Conservation (phyloP, 2,113 vertebrate genomes). For the Ellobius talpinus region DNA sequence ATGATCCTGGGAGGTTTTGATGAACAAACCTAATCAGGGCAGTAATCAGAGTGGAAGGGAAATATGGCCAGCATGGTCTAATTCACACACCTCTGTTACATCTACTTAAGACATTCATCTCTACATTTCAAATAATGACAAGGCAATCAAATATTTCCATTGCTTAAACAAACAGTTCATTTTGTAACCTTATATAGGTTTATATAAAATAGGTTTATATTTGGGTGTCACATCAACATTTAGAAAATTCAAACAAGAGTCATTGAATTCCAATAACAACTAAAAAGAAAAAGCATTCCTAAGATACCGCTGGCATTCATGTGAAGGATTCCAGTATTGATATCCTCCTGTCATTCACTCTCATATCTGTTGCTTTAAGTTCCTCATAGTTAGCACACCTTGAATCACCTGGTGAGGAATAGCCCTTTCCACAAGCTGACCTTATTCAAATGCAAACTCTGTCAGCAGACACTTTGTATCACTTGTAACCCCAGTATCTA, state of each 20-base stretch:
- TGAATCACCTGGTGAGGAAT: too few relatives aligned
- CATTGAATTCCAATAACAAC: not conserved
- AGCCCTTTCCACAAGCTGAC: not conserved
- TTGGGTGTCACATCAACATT: not conserved
- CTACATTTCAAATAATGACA: not conserved
- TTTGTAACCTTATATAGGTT: not conserved
- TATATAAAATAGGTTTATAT: not conserved
- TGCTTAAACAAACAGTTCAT: not conserved
- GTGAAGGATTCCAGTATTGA: not conserved
- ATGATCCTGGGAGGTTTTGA: too few relatives aligned
- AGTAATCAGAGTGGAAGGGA: too few relatives aligned
- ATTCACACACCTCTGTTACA: not conserved
- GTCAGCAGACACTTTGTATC: not conserved
- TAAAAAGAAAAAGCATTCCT: not conserved
- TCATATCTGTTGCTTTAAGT: too few relatives aligned
- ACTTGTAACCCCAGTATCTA: not conserved
- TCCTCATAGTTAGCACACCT: too few relatives aligned
- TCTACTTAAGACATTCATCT: not conserved
- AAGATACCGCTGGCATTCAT: not conserved
- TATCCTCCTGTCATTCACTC: not conserved
- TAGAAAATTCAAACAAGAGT: not conserved
- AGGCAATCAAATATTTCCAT: not conserved
- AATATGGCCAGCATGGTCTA: not conserved
- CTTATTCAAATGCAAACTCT: not conserved
- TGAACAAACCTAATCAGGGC: not conserved